Conservation (phyloP, 2,113 vertebrate species). For the Caracal caracal region DNA sequence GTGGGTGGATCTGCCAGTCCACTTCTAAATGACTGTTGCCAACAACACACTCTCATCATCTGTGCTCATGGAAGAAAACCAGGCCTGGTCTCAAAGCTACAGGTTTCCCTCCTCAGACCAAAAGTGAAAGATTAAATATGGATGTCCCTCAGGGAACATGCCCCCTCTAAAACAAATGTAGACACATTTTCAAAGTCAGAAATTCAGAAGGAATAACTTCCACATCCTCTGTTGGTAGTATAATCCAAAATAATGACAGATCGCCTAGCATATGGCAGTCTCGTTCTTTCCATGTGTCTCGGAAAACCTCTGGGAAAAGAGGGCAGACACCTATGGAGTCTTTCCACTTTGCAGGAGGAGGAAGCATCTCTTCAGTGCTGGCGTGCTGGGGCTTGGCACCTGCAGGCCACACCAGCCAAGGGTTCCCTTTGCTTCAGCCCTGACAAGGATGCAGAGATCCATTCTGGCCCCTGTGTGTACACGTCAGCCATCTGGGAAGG, state of each 20-base stretch:
- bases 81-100: not conserved
- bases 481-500: not conserved
- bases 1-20: not conserved
- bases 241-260: not conserved
- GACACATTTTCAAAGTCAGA: constrained; percentile 2
- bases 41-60: not conserved
- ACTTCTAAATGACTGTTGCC: not conserved
- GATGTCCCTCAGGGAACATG: not conserved
- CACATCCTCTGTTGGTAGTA: not conserved
- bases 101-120: not conserved
- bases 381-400: not conserved
- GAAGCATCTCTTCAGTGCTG: not conserved
- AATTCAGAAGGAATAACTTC: not conserved
- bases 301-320: not conserved
- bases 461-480: not conserved
- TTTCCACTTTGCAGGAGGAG: not conserved
- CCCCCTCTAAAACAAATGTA: not conserved
- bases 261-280: not conserved
- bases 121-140: not conserved
- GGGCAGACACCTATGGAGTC: not conserved
- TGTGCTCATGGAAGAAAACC: not conserved
- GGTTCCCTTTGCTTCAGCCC: not conserved
- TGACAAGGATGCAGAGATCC: not conserved
- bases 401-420: not conserved
- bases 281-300: not conserved